Evolutionary conservation across 2,888 invertebrate genomes (phyloP).

Genomic region (Drosophila multiciliata): DNA sequence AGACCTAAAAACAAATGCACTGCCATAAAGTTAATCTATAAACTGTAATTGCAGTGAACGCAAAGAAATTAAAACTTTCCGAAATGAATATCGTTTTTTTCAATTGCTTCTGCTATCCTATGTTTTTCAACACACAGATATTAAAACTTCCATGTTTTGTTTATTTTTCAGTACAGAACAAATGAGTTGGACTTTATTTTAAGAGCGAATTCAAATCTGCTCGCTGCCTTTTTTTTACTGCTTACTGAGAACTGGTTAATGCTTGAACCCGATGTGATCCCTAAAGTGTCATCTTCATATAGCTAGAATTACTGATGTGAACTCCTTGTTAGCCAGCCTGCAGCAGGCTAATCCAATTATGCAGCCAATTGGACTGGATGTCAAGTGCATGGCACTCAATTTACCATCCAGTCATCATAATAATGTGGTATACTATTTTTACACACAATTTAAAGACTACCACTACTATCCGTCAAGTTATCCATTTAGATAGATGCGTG

Average conservation of each 20-base stretch:
- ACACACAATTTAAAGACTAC: slow-evolving; percentile 18
- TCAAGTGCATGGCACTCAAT: slow-evolving; percentile 66
- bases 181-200: neutral
- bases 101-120: neutral
- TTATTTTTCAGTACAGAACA: neutral
- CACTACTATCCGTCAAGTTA: neutral
- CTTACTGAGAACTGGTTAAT: slow-evolving; percentile 9
- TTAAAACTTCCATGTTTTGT: neutral
- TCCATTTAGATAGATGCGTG: slow-evolving; percentile 20
- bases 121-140: neutral
- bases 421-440: slow-evolving; percentile 48
- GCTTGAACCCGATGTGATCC: slow-evolving; percentile 31
- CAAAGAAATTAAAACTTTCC: neutral
- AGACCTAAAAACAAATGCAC: neutral
- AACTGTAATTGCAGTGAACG: slow-evolving; percentile 4
- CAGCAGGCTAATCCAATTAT: slow-evolving; percentile 62
- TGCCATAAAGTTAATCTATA: slow-evolving; percentile 5
- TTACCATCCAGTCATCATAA: slow-evolving; percentile 23
- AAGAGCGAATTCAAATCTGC: neutral
- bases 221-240: neutral
- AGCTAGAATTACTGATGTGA: neutral
- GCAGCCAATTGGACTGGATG: slow-evolving; percentile 62
- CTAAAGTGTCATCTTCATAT: slow-evolving; percentile 9
- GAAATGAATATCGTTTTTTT: neutral
- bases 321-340: slow-evolving; percentile 16